Evolutionary conservation across 2,888 invertebrate species (phyloP), one percentile per base, ranked within the genome.

Genomic region (Pachymerium ferrugineum): DNA sequence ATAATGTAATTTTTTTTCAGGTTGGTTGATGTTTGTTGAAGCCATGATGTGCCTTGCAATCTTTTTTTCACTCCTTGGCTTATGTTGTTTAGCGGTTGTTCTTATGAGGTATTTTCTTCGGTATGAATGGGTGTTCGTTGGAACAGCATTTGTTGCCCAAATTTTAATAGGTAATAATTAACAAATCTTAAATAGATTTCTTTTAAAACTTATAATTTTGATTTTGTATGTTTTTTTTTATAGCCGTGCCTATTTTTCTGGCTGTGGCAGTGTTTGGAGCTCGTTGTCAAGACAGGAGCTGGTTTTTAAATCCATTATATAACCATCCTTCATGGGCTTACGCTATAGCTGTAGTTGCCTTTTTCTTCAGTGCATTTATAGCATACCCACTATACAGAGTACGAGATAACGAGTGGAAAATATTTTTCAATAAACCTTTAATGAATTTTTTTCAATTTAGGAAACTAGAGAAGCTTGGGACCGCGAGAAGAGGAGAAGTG

Each of bases 271-370:
- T 97, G 77, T 97, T 97, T 82, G 96, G 95, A 38, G 90, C 90
- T 0, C 92, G 92, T 80, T 93, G 93, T 79, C 91, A 91, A 82
- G 88, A 94, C 33, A 88, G 96, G 30, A 92, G 93, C 80, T 97
- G 97, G 97, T 84, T 97, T 38, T 88, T 95, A 84, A 93, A 96
- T 81, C 97, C 96, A 0, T 92, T 93, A 78, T 95, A 91, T 83
- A 97, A 97, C 84, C 93, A 94, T 77, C 85, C 97, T 1, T 94
- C 95, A 3, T 97, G 96, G 94, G 93, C 94, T 0, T 97, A 92
- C 81, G 94, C 90, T 25, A 87, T 96, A 80, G 92, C 92, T 30
- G 91, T 93, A 25, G 86, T 94, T 62, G 89, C 94, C 3, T 90
- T 89, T 79, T 87, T 90, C 78, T 83, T 85, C 78, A 85, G 86